phyloP scores from a whole-genome alignment of 2,113 vertebrate genomes.

The Eublepharis macularius region DNA sequence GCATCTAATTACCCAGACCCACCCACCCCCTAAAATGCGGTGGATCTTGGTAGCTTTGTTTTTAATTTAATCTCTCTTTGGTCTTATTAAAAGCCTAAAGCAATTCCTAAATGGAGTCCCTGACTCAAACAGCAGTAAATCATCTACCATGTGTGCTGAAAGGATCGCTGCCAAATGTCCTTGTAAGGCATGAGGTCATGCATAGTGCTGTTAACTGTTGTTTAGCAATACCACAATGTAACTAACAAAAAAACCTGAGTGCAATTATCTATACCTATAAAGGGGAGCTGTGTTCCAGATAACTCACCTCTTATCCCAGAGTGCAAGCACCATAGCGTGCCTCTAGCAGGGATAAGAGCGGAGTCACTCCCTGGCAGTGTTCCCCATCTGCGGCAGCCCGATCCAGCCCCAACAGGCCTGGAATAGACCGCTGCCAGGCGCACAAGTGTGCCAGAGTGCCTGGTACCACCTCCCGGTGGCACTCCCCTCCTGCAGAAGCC shows the following conservation, averaged over 20 bases:
- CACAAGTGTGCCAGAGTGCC: too few species aligned
- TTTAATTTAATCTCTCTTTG: constrained; percentile 37
- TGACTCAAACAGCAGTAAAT: constrained; percentile 32
- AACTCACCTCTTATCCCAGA: too few species aligned
- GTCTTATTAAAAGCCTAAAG: constrained; percentile 21
- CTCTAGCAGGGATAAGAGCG: too few species aligned
- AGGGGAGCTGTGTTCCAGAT: too few species aligned
- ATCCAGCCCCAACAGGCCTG: too few species aligned
- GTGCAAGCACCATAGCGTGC: too few species aligned
- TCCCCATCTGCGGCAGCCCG: too few species aligned
- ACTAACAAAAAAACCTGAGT: background rate
- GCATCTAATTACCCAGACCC: constrained; percentile 29
- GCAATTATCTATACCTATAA: too few species aligned
- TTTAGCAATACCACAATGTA: background rate
- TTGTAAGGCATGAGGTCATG: constrained; percentile 31
- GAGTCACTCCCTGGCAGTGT: too few species aligned
- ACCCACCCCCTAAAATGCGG: constrained; percentile 10
- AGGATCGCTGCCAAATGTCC: constrained; percentile 12
- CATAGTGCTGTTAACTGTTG: background rate
- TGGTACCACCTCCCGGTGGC: too few species aligned
- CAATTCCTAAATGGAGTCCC: constrained; percentile 44
- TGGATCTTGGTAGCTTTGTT: constrained; percentile 28
- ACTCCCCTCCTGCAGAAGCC: too few species aligned
- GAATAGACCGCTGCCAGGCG: too few species aligned
- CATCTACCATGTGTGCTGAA: constrained; percentile 23